Percentiles rank a stretch among this genome's conserved stretches.
Evolutionary conservation across 92 coral and sea anemone genomes (phyloP).

Genomic region (Heteractis magnifica): DNA sequence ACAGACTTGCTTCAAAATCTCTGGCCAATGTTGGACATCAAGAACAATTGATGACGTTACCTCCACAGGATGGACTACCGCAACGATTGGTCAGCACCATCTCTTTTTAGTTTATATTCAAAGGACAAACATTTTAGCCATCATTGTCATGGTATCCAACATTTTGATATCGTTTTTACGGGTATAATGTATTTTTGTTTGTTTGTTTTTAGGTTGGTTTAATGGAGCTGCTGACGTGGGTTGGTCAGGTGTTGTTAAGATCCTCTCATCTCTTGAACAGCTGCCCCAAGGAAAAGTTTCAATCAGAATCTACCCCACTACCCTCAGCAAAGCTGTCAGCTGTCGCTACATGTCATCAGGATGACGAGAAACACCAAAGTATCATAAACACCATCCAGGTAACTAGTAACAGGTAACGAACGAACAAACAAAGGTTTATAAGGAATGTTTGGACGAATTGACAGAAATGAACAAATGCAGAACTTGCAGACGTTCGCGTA

Average conservation of each 20-base stretch:
- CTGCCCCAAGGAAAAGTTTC: slow-evolving; percentile 50
- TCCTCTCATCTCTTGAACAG: slow-evolving; percentile 48
- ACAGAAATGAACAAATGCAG: not conserved
- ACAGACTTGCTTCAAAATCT: slow-evolving; percentile 25
- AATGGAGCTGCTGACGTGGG: slow-evolving; percentile 48
- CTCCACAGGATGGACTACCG: slow-evolving; percentile 67
- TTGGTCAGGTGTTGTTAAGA: slow-evolving; percentile 39
- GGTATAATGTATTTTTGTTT: not conserved
- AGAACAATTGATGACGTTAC: slow-evolving; percentile 31
- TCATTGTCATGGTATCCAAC: not conserved
- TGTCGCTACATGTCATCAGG: slow-evolving; percentile 34
- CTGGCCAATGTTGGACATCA: not conserved
- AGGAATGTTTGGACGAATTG: not conserved
- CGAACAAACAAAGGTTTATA: not conserved
- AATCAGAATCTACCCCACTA: slow-evolving; percentile 55
- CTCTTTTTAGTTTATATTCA: not conserved
- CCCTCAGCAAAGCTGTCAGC: slow-evolving; percentile 53
- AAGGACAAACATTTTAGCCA: not conserved
- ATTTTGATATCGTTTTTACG: not conserved
- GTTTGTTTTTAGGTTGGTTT: slow-evolving; percentile 20
- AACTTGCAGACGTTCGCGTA: no score
- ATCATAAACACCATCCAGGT: slow-evolving; percentile 40
- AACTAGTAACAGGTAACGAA: not conserved
- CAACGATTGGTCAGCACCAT: slow-evolving; percentile 62
- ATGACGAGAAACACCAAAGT: slow-evolving; percentile 16